phyloP scores from a whole-genome alignment of 2,888 invertebrate species.

The Drosophila atripex region DNA sequence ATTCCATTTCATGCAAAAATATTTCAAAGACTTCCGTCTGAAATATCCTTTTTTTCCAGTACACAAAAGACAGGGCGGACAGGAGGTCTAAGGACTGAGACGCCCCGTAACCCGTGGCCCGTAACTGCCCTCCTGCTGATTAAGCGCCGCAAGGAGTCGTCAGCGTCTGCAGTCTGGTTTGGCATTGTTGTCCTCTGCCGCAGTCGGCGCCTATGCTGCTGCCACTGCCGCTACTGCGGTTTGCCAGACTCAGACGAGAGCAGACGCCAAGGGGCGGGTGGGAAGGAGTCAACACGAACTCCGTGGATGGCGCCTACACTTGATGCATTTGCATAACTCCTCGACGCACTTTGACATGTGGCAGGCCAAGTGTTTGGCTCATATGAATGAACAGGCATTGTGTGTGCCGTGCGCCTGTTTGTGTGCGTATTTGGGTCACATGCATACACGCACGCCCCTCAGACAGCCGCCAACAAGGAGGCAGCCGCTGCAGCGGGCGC shows the following conservation, averaged over 20 bases:
- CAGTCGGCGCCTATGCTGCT: not conserved
- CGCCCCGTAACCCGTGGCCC: conserved; percentile 7
- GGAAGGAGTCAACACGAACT: conserved; percentile 31
- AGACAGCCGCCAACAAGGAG: conserved; percentile 38
- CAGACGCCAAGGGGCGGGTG: not conserved
- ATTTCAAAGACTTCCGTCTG: not conserved
- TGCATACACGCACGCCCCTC: conserved; percentile 49
- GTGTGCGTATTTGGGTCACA: conserved; percentile 71
- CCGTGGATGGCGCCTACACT: conserved; percentile 44
- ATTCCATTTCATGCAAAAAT: not conserved
- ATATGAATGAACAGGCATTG: conserved; percentile 65
- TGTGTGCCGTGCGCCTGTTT: conserved; percentile 20
- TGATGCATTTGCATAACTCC: conserved; percentile 73
- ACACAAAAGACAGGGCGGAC: conserved; percentile 2
- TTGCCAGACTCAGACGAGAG: conserved; percentile 31
- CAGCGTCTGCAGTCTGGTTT: conserved; percentile 44
- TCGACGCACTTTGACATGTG: conserved; percentile 75
- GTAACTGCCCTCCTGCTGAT: conserved; percentile 52
- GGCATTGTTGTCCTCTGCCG: conserved; percentile 25
- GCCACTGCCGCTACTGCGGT: conserved; percentile 27
- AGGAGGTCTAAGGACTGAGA: not conserved
- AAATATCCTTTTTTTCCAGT: conserved; percentile 12
- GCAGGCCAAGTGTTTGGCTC: conserved; percentile 60
- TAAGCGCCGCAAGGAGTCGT: conserved; percentile 55
- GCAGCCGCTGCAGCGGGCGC: not conserved